phyloP scores from a whole-genome alignment of 2,797 vertebrate species.

The Notolepis coatsorum region DNA sequence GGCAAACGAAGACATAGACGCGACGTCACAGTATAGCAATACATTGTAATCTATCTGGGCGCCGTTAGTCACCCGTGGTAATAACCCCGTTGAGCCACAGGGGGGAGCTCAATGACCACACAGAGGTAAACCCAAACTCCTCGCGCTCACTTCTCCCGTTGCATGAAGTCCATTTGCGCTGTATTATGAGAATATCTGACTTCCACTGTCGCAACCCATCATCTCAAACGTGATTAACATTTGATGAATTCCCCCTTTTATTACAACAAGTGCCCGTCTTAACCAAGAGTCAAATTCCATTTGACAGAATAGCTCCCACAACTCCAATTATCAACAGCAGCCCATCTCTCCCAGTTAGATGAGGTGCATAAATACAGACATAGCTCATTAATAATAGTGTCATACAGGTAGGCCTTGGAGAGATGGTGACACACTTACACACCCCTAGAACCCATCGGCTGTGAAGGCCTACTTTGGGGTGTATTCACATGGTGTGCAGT shows the following conservation, averaged over 20 bases:
- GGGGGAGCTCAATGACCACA: constrained; percentile 67
- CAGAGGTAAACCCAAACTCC: not conserved
- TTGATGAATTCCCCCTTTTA: constrained; percentile 74
- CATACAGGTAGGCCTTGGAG: constrained; percentile 67
- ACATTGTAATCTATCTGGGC: not conserved
- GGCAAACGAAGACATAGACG: not conserved
- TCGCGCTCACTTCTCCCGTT: constrained; percentile 1
- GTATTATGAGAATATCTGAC: constrained; percentile 25
- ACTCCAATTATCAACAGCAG: constrained; percentile 59
- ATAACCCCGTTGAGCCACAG: constrained; percentile 60
- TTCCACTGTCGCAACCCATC: constrained; percentile 59
- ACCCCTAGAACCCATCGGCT: constrained; percentile 23
- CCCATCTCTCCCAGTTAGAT: constrained; percentile 70
- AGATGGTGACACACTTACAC: constrained; percentile 60
- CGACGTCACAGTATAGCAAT: too few species aligned
- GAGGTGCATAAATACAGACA: constrained; percentile 78
- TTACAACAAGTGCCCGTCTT: constrained; percentile 68
- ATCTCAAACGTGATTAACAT: constrained; percentile 76
- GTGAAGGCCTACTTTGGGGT: constrained; percentile 24
- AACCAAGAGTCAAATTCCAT: constrained; percentile 62
- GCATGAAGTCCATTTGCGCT: constrained; percentile 17
- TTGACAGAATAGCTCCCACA: constrained; percentile 67
- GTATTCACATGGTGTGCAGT: not conserved
- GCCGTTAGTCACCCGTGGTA: constrained; percentile 16
- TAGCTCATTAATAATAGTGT: constrained; percentile 80